These are phyloP conservation scores for Philotrypesis tridentata DNA, from an alignment of 1,140 invertebrate genomes.

Conservation along the genomic window DNA sequence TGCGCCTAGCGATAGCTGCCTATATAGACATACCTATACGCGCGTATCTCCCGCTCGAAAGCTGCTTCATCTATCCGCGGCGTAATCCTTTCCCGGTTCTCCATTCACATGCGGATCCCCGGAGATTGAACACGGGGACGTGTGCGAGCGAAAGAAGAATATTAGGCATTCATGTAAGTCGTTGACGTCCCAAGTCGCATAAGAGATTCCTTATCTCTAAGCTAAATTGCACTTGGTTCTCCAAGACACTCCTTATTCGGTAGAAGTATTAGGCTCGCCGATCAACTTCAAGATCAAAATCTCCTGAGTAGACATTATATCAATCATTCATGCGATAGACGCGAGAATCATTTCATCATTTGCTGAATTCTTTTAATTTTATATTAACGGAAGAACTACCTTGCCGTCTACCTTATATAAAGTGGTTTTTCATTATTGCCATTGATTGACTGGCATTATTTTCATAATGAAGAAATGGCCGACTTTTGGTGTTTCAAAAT, in stretches of 20 bases:
- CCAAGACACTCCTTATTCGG: background rate
- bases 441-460: no score
- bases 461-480: no score
- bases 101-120: background rate
- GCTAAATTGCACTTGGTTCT: background rate
- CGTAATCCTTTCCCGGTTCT: background rate
- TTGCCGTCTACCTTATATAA: no score
- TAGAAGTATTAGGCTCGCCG: no score
- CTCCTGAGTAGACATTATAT: no score
- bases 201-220: background rate
- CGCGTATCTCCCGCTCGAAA: background rate
- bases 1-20: no score
- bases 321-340: no score
- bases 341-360: no score
- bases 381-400: no score
- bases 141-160: background rate
- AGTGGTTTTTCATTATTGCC: no score
- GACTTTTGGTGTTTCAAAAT: no score
- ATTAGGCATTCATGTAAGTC: background rate
- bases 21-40: background rate
- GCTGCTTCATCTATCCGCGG: background rate
- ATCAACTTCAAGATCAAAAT: background rate
- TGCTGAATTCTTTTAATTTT: no score
- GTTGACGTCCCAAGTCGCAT: background rate
- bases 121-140: background rate